Base-by-base conservation (phyloP, 2,113 vertebrate species). In the Myiozetetes cayanensis region DNA sequence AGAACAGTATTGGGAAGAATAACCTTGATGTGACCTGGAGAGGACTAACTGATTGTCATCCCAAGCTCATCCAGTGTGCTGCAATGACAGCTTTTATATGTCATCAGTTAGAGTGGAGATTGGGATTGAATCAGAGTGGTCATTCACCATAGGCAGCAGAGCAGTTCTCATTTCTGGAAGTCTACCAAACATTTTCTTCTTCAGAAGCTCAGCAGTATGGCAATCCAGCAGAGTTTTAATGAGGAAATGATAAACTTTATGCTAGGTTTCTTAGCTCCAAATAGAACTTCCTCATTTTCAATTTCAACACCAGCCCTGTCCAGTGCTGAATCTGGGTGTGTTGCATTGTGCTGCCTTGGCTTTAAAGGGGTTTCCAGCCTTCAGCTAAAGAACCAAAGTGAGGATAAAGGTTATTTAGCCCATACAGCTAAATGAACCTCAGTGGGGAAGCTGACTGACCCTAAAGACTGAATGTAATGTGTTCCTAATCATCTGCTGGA, bases 231-330 rank as follows among this genome's bases (percentile, higher is more conserved):
- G 59, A 80, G 35, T 52, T 73, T 79, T 43, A 68, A 49, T 53
- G 41, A 85, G n/a, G 27, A 66, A 66, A 70, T 70, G 0, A 28
- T 76, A 35, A 70, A 50, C 39, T 70, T 79, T 11, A 20, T 85
- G 50, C 23, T 41, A 46, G 7, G 24, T 93, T 87, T 92, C 41
- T 87, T 61, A 35, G 16, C n/a, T 84, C 37, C 16, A 25, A 19
- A 14, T 19, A 9, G 24, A 87, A 46, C 39, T 25, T 30, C 16
- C 4, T 30, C 1, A 6, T 73, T 76, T 63, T 83, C 30, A 14
- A 0, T 63, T 43, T 77, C 11, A 22, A 39, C 17, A 7, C 33
- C 89, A 94, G 87, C 90, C 70, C 90, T 96, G 95, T 94, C 92
- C 92, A 90, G 90, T 87, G 85, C 88, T 96, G 93, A 96, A 94